Evolutionary conservation across 2,888 invertebrate species (phyloP).

Genomic region (Gortyna flavago): DNA sequence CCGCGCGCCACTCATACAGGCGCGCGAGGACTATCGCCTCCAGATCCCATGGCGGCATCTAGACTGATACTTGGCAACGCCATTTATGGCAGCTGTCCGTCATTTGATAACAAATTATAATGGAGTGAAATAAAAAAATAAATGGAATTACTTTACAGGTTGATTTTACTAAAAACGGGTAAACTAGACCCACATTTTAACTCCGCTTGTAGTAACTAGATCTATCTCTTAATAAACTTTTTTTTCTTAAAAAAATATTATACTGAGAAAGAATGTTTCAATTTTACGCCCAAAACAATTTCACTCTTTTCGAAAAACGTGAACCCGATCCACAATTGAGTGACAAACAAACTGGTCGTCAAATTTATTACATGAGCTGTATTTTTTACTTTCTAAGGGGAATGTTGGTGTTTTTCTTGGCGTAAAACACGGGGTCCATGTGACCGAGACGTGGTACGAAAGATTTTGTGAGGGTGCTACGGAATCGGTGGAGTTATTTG

Average conservation of each 20-base stretch:
- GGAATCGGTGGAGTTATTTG: constrained; percentile 45
- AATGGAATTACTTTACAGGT: not conserved
- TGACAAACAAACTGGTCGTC: constrained; percentile 46
- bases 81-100: not conserved
- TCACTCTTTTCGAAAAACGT: constrained; percentile 2
- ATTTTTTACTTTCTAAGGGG: constrained; percentile 60
- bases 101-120: not conserved
- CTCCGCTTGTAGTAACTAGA: not conserved
- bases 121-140: too few relatives aligned
- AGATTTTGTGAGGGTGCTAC: constrained; percentile 38
- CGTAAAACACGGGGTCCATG: constrained; percentile 43
- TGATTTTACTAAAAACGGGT: not conserved
- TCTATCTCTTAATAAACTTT: not conserved
- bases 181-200: not conserved
- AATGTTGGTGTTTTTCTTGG: constrained; percentile 55
- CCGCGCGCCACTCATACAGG: too few relatives aligned
- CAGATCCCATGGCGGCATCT: too few relatives aligned
- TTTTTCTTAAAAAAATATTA: not conserved
- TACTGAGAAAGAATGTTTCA: not conserved
- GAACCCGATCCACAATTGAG: constrained; percentile 42
- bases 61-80: not conserved
- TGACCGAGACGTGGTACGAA: constrained; percentile 48
- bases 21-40: too few relatives aligned
- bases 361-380: constrained; percentile 53
- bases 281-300: constrained; percentile 7